Evolutionary conservation across 2,113 vertebrate species (phyloP).

Genomic region (Pontoporia blainvillei): DNA sequence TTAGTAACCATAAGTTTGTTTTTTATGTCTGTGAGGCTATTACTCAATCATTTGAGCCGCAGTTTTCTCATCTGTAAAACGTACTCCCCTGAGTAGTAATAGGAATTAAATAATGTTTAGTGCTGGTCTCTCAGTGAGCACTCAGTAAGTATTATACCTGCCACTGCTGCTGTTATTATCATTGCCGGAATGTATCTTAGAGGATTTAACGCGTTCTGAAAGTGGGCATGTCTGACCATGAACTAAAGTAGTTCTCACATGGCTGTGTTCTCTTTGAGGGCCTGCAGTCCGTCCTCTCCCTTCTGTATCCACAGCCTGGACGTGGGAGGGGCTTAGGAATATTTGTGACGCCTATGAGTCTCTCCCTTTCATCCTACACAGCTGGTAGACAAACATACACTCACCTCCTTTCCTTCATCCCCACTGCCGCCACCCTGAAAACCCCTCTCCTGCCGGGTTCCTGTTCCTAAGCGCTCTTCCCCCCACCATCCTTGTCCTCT

Average conservation of each 20-base stretch:
- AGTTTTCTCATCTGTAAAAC: neutral
- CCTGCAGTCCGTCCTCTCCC: neutral
- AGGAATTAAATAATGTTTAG: neutral
- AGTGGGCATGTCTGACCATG: neutral
- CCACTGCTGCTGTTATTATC: neutral
- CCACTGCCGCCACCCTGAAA: neutral
- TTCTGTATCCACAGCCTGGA: neutral
- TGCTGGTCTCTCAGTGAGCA: neutral
- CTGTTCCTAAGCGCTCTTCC: neutral
- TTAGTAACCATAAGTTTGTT: no score
- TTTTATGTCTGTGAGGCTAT: no score
- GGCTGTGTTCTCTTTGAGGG: neutral
- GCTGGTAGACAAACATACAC: neutral
- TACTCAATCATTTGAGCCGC: neutral
- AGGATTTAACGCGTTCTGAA: neutral
- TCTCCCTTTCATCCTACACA: neutral
- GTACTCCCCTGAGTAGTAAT: neutral
- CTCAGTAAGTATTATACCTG: neutral
- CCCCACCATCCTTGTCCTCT: neutral
- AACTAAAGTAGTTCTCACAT: neutral
- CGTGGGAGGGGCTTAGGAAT: neutral
- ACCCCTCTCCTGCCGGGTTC: neutral
- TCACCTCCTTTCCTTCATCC: neutral
- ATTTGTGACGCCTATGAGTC: rapidly evolving
- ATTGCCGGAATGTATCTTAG: neutral